Conservation (phyloP, 2,113 vertebrate genomes). For the Paralichthys olivaceus region DNA sequence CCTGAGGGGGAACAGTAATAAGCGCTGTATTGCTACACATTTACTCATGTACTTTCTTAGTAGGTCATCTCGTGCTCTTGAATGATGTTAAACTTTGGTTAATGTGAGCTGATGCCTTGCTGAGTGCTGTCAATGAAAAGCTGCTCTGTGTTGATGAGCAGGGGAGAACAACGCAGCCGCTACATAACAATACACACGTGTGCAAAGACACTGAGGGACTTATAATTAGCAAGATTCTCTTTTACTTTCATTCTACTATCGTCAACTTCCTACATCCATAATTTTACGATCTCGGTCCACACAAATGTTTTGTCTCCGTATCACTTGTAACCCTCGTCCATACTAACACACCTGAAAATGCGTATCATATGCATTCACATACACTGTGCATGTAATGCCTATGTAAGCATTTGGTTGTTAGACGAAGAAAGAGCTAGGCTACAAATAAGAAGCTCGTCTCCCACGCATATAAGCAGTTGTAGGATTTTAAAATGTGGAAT, state of each 20-base stretch:
- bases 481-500: too few species aligned
- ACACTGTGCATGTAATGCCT: too few species aligned
- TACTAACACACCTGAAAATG: too few species aligned
- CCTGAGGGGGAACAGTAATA: slow-evolving; percentile 96
- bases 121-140: slow-evolving; percentile 64
- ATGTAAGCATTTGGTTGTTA: too few species aligned
- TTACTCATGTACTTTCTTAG: slow-evolving; percentile 89
- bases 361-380: too few species aligned
- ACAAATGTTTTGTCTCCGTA: too few species aligned
- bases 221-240: neutral
- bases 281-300: too few species aligned
- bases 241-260: slow-evolving; percentile 8
- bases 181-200: slow-evolving; percentile 17
- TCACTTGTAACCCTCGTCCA: too few species aligned
- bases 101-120: slow-evolving; percentile 84
- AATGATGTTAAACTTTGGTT: slow-evolving; percentile 90
- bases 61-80: slow-evolving; percentile 91
- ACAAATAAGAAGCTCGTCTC: too few species aligned
- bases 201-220: slow-evolving; percentile 1
- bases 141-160: slow-evolving; percentile 44
- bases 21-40: slow-evolving; percentile 89
- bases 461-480: too few species aligned
- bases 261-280: too few species aligned
- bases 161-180: slow-evolving; percentile 9
- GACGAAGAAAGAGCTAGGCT: too few species aligned